A percentile compares a stretch with the other conserved stretches of the same genome.
Evolutionary conservation across 2,113 vertebrate species (phyloP).

Genomic region (Otis tarda): DNA sequence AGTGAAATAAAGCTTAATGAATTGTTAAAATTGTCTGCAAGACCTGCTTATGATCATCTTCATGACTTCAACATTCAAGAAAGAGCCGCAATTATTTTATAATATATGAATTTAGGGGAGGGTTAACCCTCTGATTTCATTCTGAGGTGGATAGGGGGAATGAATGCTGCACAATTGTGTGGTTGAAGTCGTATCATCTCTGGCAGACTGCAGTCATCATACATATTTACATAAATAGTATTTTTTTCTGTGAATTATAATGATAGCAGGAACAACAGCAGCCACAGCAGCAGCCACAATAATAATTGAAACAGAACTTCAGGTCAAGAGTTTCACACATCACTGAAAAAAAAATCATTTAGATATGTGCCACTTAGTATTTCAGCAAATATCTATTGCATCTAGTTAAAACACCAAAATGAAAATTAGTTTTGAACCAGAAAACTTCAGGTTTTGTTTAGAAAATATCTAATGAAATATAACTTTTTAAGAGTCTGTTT

Average conservation of each 20-base stretch:
- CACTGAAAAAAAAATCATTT: not conserved
- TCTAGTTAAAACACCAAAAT: not conserved
- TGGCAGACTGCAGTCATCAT: not conserved
- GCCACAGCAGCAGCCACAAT: not conserved
- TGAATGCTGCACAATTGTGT: not conserved
- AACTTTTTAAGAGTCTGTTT: not conserved
- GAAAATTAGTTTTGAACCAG: not conserved
- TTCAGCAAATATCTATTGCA: not conserved
- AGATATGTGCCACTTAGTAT: not conserved
- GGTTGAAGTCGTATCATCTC: not conserved
- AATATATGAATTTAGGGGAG: not conserved
- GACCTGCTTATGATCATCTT: not conserved
- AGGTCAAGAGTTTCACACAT: not conserved
- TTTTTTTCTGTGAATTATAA: slow-evolving; percentile 20
- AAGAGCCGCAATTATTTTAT: not conserved
- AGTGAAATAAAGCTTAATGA: slow-evolving; percentile 9
- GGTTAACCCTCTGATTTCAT: not conserved
- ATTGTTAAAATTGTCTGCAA: not conserved
- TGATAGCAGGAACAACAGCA: not conserved
- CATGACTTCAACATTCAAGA: not conserved
- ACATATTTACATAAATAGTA: slow-evolving; percentile 2
- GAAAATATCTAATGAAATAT: not conserved
- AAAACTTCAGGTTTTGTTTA: not conserved
- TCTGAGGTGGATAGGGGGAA: not conserved
- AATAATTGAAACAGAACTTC: slow-evolving; percentile 1